Conservation (phyloP, 2,113 vertebrate species). For the Pithys albifrons region DNA sequence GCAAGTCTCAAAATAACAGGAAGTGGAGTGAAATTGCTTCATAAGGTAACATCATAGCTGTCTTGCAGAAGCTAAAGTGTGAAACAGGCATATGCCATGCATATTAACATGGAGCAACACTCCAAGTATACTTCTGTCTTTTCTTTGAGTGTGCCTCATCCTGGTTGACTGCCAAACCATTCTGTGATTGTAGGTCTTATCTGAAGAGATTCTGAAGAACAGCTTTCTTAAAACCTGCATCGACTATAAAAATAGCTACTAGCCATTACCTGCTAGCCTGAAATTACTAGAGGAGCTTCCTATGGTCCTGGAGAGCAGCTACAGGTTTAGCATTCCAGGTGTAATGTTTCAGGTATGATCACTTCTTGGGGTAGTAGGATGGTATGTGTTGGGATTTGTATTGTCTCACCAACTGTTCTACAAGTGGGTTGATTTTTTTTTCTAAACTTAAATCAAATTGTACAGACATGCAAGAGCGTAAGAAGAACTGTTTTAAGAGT, state of each 20-base stretch:
- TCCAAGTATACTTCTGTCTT: neutral
- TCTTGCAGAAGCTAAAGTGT: accelerated
- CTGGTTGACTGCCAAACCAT: neutral
- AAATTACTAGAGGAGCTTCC: neutral
- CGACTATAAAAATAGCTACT: neutral
- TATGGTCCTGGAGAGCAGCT: neutral
- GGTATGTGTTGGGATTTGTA: neutral
- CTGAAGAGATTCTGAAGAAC: neutral
- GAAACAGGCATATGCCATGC: neutral
- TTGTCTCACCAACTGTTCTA: neutral
- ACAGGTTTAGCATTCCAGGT: neutral
- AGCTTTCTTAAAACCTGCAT: neutral
- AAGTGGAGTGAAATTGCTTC: constrained; percentile 13
- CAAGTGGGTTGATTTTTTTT: neutral
- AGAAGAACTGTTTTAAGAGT: neutral
- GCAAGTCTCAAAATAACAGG: neutral
- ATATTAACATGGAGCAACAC: neutral
- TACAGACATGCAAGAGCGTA: neutral
- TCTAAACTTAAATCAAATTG: neutral
- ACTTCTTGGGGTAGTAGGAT: neutral
- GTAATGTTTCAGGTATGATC: neutral
- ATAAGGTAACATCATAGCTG: neutral
- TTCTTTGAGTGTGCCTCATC: neutral
- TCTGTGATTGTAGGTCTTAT: neutral
- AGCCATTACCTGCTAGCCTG: neutral